Percentiles rank a stretch among this genome's conserved stretches.
These are phyloP conservation scores for Malthinus seriepunctatus DNA, from an alignment of 2,888 invertebrate species.

Conservation along the genomic window DNA sequence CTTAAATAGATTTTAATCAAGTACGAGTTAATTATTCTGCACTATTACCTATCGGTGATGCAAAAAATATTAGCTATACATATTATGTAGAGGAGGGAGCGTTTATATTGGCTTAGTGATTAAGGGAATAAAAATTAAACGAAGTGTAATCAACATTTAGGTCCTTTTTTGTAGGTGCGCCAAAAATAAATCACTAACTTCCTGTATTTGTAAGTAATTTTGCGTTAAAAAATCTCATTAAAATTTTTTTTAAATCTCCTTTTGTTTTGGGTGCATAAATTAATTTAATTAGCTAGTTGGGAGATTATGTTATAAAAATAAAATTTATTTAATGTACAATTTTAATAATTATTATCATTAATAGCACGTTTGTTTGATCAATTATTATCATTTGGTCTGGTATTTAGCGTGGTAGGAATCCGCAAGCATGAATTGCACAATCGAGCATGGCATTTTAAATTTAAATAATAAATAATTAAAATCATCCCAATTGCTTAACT, in stretches of 20 bases:
- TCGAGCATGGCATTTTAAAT: conserved; percentile 27
- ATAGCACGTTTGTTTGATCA: conserved; percentile 21
- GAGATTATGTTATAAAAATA: too few species aligned
- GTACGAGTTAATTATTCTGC: conserved; percentile 2
- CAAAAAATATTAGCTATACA: conserved; percentile 1
- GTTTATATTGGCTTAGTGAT: background rate
- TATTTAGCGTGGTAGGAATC: conserved; percentile 23
- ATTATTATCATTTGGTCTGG: conserved; percentile 19
- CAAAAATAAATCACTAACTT: too few species aligned
- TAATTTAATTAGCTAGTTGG: too few species aligned
- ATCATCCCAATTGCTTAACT: conserved; percentile 27
- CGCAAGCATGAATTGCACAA: conserved; percentile 28
- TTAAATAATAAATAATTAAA: conserved; percentile 31
- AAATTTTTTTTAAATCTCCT: too few species aligned
- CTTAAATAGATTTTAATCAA: conserved; percentile 4
- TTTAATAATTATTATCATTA: conserved; percentile 13
- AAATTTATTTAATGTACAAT: background rate
- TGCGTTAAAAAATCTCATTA: too few species aligned
- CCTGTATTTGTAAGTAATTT: too few species aligned
- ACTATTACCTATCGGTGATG: conserved; percentile 1
- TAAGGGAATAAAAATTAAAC: conserved; percentile 4
- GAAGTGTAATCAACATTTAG: background rate
- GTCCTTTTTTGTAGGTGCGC: background rate
- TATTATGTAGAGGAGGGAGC: background rate
- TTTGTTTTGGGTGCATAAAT: too few species aligned